Evolutionary conservation across 1,140 invertebrate genomes (phyloP).

Genomic region (Aricia agestis): DNA sequence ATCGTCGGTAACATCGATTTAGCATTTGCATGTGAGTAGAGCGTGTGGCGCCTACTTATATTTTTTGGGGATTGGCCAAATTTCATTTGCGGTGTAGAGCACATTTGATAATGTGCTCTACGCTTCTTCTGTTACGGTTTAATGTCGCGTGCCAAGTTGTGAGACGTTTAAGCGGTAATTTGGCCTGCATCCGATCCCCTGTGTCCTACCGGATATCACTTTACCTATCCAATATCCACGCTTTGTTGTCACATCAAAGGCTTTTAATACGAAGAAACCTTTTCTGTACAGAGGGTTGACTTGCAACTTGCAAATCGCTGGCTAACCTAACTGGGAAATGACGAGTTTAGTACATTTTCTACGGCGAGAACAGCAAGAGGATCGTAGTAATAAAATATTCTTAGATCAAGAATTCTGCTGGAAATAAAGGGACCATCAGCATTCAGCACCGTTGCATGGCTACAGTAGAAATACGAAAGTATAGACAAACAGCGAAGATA

Average conservation of each 20-base stretch:
- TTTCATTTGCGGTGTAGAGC: not conserved
- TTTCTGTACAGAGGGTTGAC: not conserved
- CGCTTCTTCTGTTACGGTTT: not conserved
- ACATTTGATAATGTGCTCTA: not conserved
- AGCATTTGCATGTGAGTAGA: conserved; percentile 2
- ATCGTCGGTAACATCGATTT: conserved; percentile 7
- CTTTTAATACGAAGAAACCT: conserved; percentile 1
- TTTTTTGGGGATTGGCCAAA: conserved; percentile 12
- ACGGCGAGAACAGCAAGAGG: too few species aligned
- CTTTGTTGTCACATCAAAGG: not conserved
- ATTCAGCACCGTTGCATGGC: too few species aligned
- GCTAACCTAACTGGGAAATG: not conserved
- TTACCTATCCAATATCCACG: not conserved
- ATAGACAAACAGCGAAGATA: too few species aligned
- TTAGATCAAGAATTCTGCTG: too few species aligned
- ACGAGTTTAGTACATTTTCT: too few species aligned
- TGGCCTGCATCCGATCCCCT: conserved; percentile 7
- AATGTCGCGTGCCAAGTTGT: not conserved
- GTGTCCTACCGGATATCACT: conserved; percentile 7
- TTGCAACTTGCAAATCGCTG: not conserved
- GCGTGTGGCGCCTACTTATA: conserved; percentile 2
- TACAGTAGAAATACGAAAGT: too few species aligned
- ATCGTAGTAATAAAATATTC: too few species aligned
- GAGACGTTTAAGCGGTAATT: conserved; percentile 2
- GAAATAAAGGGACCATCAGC: too few species aligned